These are phyloP conservation scores for Bos javanicus DNA, from an alignment of 2,113 vertebrate species.

Conservation along the genomic window DNA sequence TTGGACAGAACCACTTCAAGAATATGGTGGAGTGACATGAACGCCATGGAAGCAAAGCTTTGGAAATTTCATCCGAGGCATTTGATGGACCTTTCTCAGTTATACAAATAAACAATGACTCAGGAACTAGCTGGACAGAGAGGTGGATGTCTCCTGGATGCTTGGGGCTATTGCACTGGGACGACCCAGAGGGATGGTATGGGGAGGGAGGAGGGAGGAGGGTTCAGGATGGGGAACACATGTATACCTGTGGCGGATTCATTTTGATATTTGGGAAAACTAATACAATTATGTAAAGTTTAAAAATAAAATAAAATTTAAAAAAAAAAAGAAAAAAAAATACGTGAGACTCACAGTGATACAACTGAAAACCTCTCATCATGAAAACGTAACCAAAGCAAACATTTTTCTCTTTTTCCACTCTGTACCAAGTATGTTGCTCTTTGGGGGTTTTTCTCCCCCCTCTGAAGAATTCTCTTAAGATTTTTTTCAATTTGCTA, in stretches of 20 bases:
- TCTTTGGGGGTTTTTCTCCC: not conserved
- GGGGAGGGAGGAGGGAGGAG: too few species aligned
- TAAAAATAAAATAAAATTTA: too few species aligned
- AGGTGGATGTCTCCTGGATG: too few species aligned
- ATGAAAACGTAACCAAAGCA: not conserved
- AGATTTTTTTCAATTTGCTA: not conserved
- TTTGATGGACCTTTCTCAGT: not conserved
- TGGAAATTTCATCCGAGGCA: not conserved
- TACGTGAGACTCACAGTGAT: not conserved
- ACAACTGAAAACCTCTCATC: not conserved
- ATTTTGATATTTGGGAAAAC: too few species aligned
- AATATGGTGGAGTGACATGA: not conserved
- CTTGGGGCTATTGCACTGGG: too few species aligned
- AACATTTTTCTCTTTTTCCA: not conserved
- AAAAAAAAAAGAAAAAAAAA: not conserved
- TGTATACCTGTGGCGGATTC: too few species aligned
- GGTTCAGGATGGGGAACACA: too few species aligned
- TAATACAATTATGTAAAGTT: too few species aligned
- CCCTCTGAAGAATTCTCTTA: not conserved
- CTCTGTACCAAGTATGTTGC: not conserved
- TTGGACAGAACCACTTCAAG: not conserved
- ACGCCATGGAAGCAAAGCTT: not conserved
- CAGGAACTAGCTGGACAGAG: not conserved
- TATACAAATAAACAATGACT: not conserved
- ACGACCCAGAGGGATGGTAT: too few species aligned